phyloP scores from a whole-genome alignment of 2,888 invertebrate species.

The Megaustenia siamemsis region DNA sequence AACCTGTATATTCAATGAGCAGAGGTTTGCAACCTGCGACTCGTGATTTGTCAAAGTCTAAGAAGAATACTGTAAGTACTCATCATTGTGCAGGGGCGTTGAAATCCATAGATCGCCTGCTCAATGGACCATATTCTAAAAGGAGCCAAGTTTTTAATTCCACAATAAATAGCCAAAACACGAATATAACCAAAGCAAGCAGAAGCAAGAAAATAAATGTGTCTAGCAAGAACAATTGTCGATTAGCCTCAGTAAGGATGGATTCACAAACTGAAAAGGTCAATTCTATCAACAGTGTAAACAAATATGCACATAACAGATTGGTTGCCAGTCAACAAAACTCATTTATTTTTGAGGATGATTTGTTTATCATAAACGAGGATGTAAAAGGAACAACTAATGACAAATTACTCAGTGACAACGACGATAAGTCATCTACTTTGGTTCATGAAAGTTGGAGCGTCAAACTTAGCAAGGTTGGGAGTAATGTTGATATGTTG shows the following conservation, averaged over 20 bases:
- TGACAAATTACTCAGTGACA: not conserved
- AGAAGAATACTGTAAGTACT: not conserved
- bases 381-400: not conserved
- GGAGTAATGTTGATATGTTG: not conserved
- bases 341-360: not conserved
- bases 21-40: not conserved
- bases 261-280: not conserved
- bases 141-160: not conserved
- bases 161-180: not conserved
- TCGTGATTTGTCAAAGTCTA: not conserved
- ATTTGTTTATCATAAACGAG: not conserved
- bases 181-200: not conserved
- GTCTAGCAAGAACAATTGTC: not conserved
- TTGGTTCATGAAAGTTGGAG: not conserved
- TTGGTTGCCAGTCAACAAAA: not conserved
- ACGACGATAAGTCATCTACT: not conserved
- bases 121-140: slow-evolving; percentile 40
- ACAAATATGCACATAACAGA: too few species aligned
- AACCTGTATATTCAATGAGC: not conserved
- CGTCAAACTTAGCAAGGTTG: not conserved
- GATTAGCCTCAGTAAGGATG: not conserved
- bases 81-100: not conserved
- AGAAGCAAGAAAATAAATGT: not conserved
- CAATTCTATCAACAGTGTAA: not conserved
- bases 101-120: slow-evolving; percentile 28